A percentile compares a stretch with the other conserved stretches of the same genome.
Evolutionary conservation across 1,140 invertebrate genomes (phyloP).

Genomic region (Pararge aegeria): DNA sequence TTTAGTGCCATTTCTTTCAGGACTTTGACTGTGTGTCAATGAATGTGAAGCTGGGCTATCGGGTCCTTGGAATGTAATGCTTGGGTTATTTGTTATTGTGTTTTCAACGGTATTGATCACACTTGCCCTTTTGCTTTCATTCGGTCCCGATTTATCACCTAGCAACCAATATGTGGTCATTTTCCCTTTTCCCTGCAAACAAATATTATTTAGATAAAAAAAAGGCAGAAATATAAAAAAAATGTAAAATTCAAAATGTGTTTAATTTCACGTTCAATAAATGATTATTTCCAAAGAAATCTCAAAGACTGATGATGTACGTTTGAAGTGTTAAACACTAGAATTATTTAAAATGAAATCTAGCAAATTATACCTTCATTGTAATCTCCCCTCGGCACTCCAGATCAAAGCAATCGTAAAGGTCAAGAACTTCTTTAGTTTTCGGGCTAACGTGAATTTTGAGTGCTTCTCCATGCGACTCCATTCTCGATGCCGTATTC

Average conservation of each 20-base stretch:
- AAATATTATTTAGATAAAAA: background rate
- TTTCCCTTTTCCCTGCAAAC: conserved; percentile 88
- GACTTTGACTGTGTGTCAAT: conserved; percentile 64
- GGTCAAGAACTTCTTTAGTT: conserved; percentile 94
- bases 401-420: conserved; percentile 93
- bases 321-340: background rate
- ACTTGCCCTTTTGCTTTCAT: conserved; percentile 29
- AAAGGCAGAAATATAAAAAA: background rate
- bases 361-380: conserved; percentile 88
- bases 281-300: too few relatives aligned
- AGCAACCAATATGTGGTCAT: conserved; percentile 94
- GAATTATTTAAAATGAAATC: background rate
- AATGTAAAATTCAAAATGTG: too few relatives aligned
- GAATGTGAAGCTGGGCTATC: conserved; percentile 70
- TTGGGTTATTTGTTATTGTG: conserved; percentile 53
- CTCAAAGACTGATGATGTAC: background rate
- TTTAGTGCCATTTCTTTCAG: conserved; percentile 54
- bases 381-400: conserved; percentile 94
- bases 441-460: conserved; percentile 96
- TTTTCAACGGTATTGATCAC: conserved; percentile 36
- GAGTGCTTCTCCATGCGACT: conserved; percentile 94
- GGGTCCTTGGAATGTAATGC: conserved; percentile 72
- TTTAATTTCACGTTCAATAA: too few relatives aligned
- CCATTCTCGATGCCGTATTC: conserved; percentile 96
- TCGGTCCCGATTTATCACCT: conserved; percentile 80